These are phyloP conservation scores for Baryphthengus martii DNA, from an alignment of 2,113 vertebrate genomes.

Conservation along the genomic window DNA sequence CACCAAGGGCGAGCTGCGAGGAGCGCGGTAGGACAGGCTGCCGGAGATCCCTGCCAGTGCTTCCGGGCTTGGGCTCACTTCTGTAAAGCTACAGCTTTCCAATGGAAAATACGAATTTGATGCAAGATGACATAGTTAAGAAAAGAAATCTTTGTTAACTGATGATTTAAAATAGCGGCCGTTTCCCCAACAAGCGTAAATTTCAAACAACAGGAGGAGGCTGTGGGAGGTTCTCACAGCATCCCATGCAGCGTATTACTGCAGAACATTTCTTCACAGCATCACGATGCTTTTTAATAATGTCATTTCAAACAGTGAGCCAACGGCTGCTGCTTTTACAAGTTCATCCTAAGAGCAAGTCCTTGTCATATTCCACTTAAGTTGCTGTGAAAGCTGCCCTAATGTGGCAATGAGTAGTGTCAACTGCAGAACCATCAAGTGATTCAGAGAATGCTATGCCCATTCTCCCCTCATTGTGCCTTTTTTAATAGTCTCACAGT, in stretches of 20 bases:
- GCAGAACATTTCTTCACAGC: not conserved
- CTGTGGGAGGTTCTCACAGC: not conserved
- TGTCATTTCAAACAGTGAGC: not conserved
- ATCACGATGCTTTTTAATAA: not conserved
- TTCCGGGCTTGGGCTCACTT: not conserved
- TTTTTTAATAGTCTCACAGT: not conserved
- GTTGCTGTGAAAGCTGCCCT: not conserved
- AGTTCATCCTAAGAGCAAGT: not conserved
- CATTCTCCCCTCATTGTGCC: not conserved
- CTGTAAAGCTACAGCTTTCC: accelerated
- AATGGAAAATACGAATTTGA: accelerated
- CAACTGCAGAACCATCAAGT: not conserved
- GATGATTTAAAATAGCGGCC: not conserved
- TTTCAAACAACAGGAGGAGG: not conserved
- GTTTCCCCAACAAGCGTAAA: not conserved
- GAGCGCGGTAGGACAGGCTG: not conserved
- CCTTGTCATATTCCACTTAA: not conserved
- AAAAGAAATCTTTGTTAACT: not conserved
- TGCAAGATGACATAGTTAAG: not conserved
- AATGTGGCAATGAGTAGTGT: no score
- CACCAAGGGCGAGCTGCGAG: not conserved
- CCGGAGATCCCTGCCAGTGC: not conserved
- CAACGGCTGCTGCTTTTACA: not conserved
- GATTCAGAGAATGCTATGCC: not conserved
- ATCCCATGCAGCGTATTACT: not conserved